Evolutionary conservation across 2,113 vertebrate species (phyloP).

Genomic region (Camelus dromedarius): DNA sequence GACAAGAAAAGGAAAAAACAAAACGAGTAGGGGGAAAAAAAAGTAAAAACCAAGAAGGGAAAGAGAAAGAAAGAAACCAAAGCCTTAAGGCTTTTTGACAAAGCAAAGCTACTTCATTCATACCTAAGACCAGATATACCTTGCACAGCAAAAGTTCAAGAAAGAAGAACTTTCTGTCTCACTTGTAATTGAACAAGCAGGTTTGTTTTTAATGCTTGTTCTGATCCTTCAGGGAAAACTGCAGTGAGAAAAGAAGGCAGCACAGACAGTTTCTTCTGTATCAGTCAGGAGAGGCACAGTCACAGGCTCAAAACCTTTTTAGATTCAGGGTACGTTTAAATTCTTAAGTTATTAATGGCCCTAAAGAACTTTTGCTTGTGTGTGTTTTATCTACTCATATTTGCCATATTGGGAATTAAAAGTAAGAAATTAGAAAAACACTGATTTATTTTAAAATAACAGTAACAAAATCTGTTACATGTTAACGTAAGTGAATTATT

Average conservation of each 20-base stretch:
- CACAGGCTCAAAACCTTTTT: background rate
- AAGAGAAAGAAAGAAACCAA: background rate
- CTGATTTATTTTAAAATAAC: background rate
- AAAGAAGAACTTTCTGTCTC: background rate
- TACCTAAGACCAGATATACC: background rate
- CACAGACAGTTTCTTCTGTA: accelerated
- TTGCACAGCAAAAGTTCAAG: background rate
- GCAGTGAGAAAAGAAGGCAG: background rate
- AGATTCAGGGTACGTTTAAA: background rate
- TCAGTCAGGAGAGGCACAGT: background rate
- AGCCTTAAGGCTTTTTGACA: background rate
- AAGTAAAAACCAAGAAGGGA: background rate
- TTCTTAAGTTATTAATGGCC: background rate
- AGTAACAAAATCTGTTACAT: background rate
- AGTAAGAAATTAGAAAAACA: background rate
- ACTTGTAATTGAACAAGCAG: background rate
- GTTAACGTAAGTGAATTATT: background rate
- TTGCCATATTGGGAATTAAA: background rate
- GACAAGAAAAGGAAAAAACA: background rate
- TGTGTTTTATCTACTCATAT: background rate
- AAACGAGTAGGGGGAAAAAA: background rate
- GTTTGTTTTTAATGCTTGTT: background rate
- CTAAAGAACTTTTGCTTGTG: background rate
- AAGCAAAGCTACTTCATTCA: background rate
- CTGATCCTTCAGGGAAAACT: background rate